phyloP scores from a whole-genome alignment of 2,888 invertebrate genomes.

The Meiosimyza platycephala region DNA sequence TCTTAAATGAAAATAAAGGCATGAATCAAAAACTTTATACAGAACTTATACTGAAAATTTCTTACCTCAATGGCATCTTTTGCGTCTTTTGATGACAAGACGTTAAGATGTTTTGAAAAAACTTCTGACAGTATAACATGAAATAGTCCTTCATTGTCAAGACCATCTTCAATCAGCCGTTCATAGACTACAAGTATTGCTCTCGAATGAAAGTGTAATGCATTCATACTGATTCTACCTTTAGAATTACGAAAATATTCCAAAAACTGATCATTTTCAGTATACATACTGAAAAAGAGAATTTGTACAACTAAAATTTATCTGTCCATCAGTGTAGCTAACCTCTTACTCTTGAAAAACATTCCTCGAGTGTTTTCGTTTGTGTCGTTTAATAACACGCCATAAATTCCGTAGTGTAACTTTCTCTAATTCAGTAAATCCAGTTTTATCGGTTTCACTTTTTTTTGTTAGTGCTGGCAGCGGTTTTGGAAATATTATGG shows the following conservation, averaged over 20 bases:
- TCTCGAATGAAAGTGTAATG: conserved; percentile 50
- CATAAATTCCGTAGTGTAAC: conserved; percentile 40
- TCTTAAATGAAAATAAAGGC: too few species aligned
- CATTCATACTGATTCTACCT: conserved; percentile 44
- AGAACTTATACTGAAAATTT: too few species aligned
- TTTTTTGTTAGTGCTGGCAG: background rate
- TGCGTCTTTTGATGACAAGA: too few species aligned
- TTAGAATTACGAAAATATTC: conserved; percentile 46
- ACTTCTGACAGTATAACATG: conserved; percentile 24
- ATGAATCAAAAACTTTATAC: too few species aligned
- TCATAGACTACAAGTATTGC: conserved; percentile 47
- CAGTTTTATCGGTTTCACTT: conserved; percentile 31
- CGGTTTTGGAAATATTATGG: conserved; percentile 23
- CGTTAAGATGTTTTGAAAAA: background rate
- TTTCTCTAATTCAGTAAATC: conserved; percentile 38
- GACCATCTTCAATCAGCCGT: conserved; percentile 50
- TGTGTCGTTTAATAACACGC: conserved; percentile 35
- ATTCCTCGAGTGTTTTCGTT: conserved; percentile 35
- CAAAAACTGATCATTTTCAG: conserved; percentile 38
- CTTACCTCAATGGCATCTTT: too few species aligned
- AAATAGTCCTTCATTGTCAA: conserved; percentile 44
- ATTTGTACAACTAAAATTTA: too few species aligned
- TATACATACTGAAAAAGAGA: conserved; percentile 7
- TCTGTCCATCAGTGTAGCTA: too few species aligned
- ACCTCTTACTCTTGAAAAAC: conserved; percentile 39